Conservation (phyloP, 1,140 invertebrate genomes). For the Dufourea novaeangliae region DNA sequence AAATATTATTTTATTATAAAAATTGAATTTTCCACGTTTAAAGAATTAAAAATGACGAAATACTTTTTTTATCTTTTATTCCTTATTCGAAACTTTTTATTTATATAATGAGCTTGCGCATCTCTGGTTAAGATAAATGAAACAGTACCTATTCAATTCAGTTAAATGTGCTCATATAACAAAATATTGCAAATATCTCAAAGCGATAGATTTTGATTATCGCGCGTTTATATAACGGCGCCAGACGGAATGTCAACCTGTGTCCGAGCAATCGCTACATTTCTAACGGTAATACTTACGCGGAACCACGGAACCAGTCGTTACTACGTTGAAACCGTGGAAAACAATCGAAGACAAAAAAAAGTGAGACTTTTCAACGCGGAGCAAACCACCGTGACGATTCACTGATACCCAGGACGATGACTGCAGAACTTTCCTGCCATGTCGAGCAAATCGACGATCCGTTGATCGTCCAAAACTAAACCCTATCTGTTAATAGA, state of each 20-base stretch:
- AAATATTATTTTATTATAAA: no score
- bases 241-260: conserved; percentile 43
- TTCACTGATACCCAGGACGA: background rate
- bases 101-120: no score
- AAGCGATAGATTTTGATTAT: conserved; percentile 23
- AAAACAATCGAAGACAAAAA: conserved; percentile 40
- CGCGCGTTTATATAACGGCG: conserved; percentile 50
- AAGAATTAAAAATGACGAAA: no score
- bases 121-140: no score
- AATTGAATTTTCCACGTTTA: no score
- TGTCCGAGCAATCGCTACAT: background rate
- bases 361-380: conserved; percentile 30
- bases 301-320: conserved; percentile 34
- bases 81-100: no score
- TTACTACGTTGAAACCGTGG: background rate
- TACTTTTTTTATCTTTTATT: no score
- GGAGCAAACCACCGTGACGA: background rate
- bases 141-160: no score
- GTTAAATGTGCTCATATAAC: no score
- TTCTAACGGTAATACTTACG: conserved; percentile 48
- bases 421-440: background rate
- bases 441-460: background rate
- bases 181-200: background rate
- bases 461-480: no score
- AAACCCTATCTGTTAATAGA: no score